Evolutionary conservation across 2,797 vertebrate species (phyloP), one percentile per base, ranked within the genome.

Genomic region (Amblyraja radiata): DNA sequence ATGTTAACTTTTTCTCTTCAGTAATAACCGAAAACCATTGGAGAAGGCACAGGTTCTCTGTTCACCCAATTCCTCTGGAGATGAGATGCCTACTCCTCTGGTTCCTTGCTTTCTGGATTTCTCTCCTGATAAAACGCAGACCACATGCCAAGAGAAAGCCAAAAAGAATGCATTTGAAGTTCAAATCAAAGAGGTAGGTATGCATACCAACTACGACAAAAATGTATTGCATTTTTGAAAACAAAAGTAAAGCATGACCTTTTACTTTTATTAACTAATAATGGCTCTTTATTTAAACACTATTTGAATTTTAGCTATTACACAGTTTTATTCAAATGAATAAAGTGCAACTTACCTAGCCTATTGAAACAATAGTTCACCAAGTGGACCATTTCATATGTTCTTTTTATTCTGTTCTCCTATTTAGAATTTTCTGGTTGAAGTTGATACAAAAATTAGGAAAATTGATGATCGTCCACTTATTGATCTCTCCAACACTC

Each of bases 401-500:
- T 23, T 21, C 2, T 73, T 91, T 90, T 39, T 91, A 7, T 73
- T 28, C 39, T 91, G 39, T 25, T 76, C n/a, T 1, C 39, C 21
- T 25, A 11, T 6, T 86, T 80, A 99, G 98, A 95, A 95, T 79
- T 94, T 98, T 25, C 96, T 99, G 4, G 73, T 98, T 93, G 94
- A 65, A 88, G 84, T 93, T 94, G 96, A 97, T 13, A 78, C 96
- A 77, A 96, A 96, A 1, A 16, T 86, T 73, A 65, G 94, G 39
- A 96, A 95, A 6, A 94, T 94, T 93, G 96, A 96, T 9, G 97
- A 96, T 65, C 97, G 96, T 90, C 96, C 97, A 93, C 97, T 99
- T 81, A 98, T 98, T 7, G 98, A 99, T 94, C 96, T 99, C 94
- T 97, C 96, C 23, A 98, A 99, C 95, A 98, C 98, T 39, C 98